Base-by-base conservation (phyloP, 2,797 vertebrate species). In the Phataginus tetradactyla region DNA sequence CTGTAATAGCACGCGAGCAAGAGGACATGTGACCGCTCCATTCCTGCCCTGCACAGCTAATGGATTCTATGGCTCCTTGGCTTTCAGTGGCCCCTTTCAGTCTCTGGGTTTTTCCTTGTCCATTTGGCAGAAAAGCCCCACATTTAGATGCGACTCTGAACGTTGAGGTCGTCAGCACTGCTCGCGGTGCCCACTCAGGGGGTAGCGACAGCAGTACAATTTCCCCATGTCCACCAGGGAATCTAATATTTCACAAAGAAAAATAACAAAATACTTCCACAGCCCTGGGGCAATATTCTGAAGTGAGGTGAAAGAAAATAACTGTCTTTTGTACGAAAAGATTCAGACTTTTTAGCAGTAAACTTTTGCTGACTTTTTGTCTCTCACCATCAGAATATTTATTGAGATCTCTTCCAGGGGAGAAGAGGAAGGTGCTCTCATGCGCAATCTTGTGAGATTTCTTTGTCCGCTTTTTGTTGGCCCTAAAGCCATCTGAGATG, bases 161-260 rank as follows among this genome's bases (percentile, higher is more conserved):
- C 0, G 32, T 49, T 59, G 91, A 96, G 96, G 97, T 97, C 96
- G 88, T 88, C 18, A 4, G 45, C 21, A 0, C 63, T 42, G 57
- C 92, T 94, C 0, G 1, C 78, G 71, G 84, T 93, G 97, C 97
- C 93, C 88, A 83, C 97, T 93, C 81, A 77, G 90, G 90, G 97
- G 86, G 88, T 89, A 69, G 68, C 25, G 95, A 83, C 93, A 94
- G 97, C 80, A 97, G 97, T 95, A 86, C 91, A 94, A 97, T 97
- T 96, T 97, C 85, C 75, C 59, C 51, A 27, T 0, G 2, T 90
- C 77, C 90, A 51, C 94, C 45, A 27, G 94, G 95, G 96, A 97
- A 94, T 97, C 94, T 96, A 91, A 91, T 95, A 95, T 97, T 98
- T 98, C 97, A 97, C 95, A 97, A 87, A 94, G 95, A 97, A 97